Percentiles rank a stretch among this genome's conserved stretches.
Evolutionary conservation across 2,888 invertebrate species (phyloP).

Genomic region (Eumacrocentrus americanus): DNA sequence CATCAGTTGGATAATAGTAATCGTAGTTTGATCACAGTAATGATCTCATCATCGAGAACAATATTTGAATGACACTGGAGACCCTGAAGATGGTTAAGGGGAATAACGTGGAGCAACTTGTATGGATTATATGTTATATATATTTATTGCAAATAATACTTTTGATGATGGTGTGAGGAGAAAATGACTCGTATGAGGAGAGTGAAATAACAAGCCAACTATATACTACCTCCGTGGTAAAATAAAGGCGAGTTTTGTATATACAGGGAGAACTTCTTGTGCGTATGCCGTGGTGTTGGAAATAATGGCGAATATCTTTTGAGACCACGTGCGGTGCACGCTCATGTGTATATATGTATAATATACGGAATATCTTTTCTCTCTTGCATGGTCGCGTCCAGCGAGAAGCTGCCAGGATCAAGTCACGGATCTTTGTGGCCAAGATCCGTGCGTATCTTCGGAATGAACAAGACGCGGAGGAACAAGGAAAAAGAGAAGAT

Average conservation of each 20-base stretch:
- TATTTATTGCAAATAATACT: constrained; percentile 9
- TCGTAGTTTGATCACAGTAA: neutral
- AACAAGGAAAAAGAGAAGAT: constrained; percentile 2
- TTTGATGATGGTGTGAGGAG: constrained; percentile 8
- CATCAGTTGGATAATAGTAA: neutral
- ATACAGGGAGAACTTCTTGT: constrained; percentile 10
- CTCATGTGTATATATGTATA: constrained; percentile 6
- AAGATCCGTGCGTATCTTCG: constrained; percentile 19
- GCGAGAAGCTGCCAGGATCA: constrained; percentile 9
- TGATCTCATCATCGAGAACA: constrained; percentile 2
- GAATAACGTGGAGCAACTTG: neutral
- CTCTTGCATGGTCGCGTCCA: neutral
- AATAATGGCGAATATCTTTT: constrained; percentile 30
- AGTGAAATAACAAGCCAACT: constrained; percentile 15
- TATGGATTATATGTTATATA: neutral
- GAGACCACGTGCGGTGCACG: constrained; percentile 30
- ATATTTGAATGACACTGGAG: constrained; percentile 10
- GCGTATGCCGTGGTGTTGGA: constrained; percentile 22
- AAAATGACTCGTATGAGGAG: constrained; percentile 30
- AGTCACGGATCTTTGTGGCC: constrained; percentile 26
- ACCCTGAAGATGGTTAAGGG: neutral
- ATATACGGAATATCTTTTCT: constrained; percentile 4
- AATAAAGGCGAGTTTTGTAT: constrained; percentile 6
- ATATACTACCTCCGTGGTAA: constrained; percentile 6
- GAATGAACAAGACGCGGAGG: constrained; percentile 10